Evolutionary conservation across 2,797 vertebrate genomes (phyloP), one percentile per base, ranked within the genome.

Genomic region (Melopsittacus undulatus): DNA sequence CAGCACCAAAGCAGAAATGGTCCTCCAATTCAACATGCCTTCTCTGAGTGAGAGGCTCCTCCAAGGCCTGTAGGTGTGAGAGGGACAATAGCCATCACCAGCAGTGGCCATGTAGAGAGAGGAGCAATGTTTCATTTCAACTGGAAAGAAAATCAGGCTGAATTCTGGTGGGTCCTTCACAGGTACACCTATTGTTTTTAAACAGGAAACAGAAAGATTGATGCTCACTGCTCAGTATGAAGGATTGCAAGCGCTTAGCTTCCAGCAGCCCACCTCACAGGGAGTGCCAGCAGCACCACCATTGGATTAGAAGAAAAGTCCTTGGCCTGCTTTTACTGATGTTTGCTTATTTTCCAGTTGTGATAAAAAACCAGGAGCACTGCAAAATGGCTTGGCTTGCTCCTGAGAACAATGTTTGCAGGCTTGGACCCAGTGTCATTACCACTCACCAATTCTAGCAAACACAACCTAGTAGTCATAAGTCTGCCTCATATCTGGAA

Each of bases 221-320:
- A 61, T 42, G 45, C 16, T 46, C 32, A 18, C 23, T 36, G 19
- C 49, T 66, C 40, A 14, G 30, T 21, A 63, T 21, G 26, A 26
- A 38, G 62, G 24, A 38, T 30, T 51, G 49, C 0, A 2, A 51
- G 24, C 26, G 34, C 29, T 30, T 49, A 36, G 15, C 14, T 54
- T 67, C 57, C 51, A 76, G 34, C 59, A 66, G n/a, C 36, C 36
- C 36, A 79, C 49, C 81, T 94, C 88, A 63, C 84, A 83, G 13
- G 38, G 38, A 34, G 19, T 36, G 68, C 64, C 85, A 93, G 36
- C 81, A 95, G 79, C 85, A 93, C 81, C 92, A 90, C 57, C 57
- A 26, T 13, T 57, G 27, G 42, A 54, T 70, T 67, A 62, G 59
- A 87, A 80, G 36, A 15, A 38, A 72, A 52, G 43, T 30, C 59